A percentile compares a stretch with the other conserved stretches of the same genome.
Evolutionary conservation across 2,113 vertebrate genomes (phyloP).

Genomic region (Okapia johnstoni): DNA sequence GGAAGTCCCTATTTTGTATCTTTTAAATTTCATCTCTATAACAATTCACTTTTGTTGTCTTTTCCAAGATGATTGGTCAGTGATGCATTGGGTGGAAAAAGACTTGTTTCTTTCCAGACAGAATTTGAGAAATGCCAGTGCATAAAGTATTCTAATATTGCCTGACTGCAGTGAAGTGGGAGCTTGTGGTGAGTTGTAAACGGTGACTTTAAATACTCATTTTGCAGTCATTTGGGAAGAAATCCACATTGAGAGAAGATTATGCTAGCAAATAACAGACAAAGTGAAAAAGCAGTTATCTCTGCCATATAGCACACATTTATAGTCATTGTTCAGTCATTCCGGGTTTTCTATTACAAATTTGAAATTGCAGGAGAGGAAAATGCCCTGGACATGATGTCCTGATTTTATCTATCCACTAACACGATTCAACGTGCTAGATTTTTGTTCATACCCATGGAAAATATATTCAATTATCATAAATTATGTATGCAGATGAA

Average conservation of each 20-base stretch:
- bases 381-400: neutral
- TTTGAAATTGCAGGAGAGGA: conserved; percentile 48
- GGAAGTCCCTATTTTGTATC: neutral
- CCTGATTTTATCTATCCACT: conserved; percentile 59
- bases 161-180: neutral
- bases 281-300: neutral
- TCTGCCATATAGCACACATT: neutral
- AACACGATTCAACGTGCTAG: conserved; percentile 63
- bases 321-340: conserved; percentile 29
- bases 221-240: conserved; percentile 1
- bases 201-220: neutral
- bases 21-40: neutral
- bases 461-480: conserved; percentile 47
- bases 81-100: neutral
- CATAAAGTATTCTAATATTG: neutral
- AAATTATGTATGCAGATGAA: conserved; percentile 30
- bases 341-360: conserved; percentile 48
- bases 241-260: neutral
- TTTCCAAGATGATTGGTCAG: neutral
- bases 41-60: neutral
- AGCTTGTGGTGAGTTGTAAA: neutral
- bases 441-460: rapidly evolving
- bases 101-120: neutral
- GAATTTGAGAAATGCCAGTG: neutral
- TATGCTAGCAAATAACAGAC: neutral